A percentile compares a stretch with the other conserved stretches of the same genome.
These are phyloP conservation scores for Calephelis perditalis DNA, from an alignment of 2,888 invertebrate species.

Conservation along the genomic window DNA sequence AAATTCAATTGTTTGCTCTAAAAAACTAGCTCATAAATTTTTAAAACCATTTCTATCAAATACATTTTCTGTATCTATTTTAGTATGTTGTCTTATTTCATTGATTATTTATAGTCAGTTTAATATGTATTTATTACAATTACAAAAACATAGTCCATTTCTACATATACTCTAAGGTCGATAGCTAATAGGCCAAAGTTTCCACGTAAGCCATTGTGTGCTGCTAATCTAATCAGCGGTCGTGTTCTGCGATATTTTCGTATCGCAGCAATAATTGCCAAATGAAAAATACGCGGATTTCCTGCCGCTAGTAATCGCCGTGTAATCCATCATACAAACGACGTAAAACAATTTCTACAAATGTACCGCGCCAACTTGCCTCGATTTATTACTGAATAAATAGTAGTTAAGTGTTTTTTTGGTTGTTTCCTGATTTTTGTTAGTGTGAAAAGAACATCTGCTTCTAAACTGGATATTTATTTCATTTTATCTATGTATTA, in stretches of 20 bases:
- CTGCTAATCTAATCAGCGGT: slow-evolving; percentile 69
- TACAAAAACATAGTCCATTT: too few species aligned
- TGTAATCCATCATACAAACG: slow-evolving; percentile 70
- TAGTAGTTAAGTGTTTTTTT: slow-evolving; percentile 36
- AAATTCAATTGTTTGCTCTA: too few species aligned
- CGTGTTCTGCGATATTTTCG: slow-evolving; percentile 65
- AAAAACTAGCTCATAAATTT: too few species aligned
- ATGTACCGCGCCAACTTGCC: slow-evolving; percentile 50
- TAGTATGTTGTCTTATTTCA: too few species aligned
- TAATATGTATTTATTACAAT: too few species aligned
- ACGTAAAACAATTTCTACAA: slow-evolving; percentile 36
- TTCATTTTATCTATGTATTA: too few species aligned
- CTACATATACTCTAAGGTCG: too few species aligned
- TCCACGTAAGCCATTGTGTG: slow-evolving; percentile 68
- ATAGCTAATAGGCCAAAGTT: slow-evolving; percentile 52
- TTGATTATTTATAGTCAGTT: too few species aligned
- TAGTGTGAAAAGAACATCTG: neutral
- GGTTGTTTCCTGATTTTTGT: slow-evolving; percentile 29
- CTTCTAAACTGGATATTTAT: neutral
- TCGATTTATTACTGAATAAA: slow-evolving; percentile 50
- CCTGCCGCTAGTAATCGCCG: slow-evolving; percentile 64
- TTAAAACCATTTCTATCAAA: too few species aligned
- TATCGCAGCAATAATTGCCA: slow-evolving; percentile 59
- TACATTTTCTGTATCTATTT: too few species aligned
- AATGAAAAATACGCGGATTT: slow-evolving; percentile 75